A percentile compares a stretch with the other conserved stretches of the same genome.
Conservation (phyloP, 2,113 vertebrate species). For the Sakesphorus luctuosus region DNA sequence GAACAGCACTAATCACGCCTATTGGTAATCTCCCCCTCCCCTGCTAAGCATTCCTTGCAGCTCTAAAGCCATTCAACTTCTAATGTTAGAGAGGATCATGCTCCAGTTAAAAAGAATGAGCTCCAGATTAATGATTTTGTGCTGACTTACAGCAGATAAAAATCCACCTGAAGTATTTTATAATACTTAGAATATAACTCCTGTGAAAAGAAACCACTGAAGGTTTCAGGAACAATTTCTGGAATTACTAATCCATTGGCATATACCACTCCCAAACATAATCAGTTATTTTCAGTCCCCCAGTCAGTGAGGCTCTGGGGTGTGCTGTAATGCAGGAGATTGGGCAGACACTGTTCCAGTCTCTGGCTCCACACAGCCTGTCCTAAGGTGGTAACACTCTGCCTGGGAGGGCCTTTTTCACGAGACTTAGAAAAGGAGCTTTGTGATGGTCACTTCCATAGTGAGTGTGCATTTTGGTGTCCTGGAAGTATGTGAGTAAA, state of each 20-base stretch:
- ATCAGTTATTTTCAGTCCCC: not conserved
- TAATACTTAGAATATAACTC: not conserved
- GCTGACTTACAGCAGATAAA: not conserved
- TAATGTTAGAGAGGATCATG: not conserved
- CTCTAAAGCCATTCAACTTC: not conserved
- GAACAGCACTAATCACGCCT: not conserved
- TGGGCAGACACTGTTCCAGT: not conserved
- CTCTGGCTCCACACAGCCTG: not conserved
- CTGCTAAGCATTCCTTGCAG: not conserved
- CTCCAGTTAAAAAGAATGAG: not conserved
- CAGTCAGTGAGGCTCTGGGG: not conserved
- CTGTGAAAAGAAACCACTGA: not conserved
- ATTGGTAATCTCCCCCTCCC: not conserved
- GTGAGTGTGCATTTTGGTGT: not conserved
- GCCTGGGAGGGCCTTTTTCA: not conserved
- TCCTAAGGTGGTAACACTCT: not conserved
- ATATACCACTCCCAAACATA: not conserved
- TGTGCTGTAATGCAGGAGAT: fast-evolving
- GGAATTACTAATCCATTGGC: not conserved
- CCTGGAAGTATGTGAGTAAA: not conserved
- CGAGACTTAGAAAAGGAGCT: not conserved
- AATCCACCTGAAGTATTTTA: not conserved
- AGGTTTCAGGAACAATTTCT: not conserved
- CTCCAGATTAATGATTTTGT: not conserved
- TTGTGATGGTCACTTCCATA: not conserved